These are phyloP conservation scores for Illadopsis cleaveri DNA, from an alignment of 2,113 vertebrate species.

Conservation along the genomic window DNA sequence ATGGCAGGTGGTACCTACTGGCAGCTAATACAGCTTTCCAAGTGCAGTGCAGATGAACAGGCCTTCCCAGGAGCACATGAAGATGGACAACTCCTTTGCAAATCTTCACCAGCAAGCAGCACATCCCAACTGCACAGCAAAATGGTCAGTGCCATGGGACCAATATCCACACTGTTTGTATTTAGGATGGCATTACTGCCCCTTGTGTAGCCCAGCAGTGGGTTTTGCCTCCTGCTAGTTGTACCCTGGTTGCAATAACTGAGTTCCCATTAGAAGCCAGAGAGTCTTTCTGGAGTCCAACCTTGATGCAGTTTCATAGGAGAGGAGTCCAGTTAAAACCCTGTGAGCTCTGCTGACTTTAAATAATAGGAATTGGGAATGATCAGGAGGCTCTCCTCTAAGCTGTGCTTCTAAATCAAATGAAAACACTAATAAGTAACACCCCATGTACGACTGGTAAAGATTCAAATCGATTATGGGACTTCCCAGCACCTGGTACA, in stretches of 20 bases:
- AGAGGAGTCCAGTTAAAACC: background rate
- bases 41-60: fast-evolving
- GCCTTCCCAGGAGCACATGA: background rate
- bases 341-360: background rate
- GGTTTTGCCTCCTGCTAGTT: background rate
- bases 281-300: background rate
- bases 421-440: background rate
- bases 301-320: background rate
- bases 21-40: background rate
- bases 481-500: background rate
- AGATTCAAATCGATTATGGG: background rate
- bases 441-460: background rate
- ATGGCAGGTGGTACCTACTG: background rate
- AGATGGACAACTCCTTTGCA: background rate
- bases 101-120: background rate
- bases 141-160: background rate
- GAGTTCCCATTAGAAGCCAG: background rate
- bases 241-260: background rate
- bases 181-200: background rate
- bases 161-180: background rate
- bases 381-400: background rate
- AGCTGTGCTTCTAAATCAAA: background rate
- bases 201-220: background rate
- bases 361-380: background rate
- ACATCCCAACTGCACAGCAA: background rate